Base-by-base conservation (phyloP, 23 tunicate species). In the Oikopleura dioica region DNA sequence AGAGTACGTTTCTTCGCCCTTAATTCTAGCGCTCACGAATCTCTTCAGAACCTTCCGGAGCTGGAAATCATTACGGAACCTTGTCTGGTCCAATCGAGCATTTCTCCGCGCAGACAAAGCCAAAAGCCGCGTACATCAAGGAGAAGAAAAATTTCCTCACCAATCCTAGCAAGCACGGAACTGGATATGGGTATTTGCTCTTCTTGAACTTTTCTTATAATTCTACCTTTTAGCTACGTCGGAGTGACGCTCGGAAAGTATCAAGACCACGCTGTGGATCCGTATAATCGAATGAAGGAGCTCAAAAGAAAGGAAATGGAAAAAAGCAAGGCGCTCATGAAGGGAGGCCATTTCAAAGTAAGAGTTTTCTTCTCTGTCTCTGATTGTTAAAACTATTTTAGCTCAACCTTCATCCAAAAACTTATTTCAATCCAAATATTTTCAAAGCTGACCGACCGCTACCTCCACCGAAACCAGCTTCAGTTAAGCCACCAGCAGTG, bases 131-230 rank as follows among this genome's bases (percentile, higher is more conserved):
- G n/a, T 94, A 94, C 82, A 81, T 79, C 35, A 84, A 87, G 5
- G 85, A 87, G 1, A 83, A 83, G 36, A 68, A 78, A 51, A 94
- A 94, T 77, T 81, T 94, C 51, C 79, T 82, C 31, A 94, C 95
- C 5, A 94, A 94, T 76, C 99, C 99, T 24, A 83, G 88, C 31
- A 94, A 94, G 68, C 83, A 94, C 76, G 99, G 99, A 78, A 94
- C 96, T 12, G 96, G 96, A 24, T 87, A 87, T 68, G 95, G 95
- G 87, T 87, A 59, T 2, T 78, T 9, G 38, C 24, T 33, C 29
- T 35, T 21, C 32, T n/a, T n/a, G 30, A 30, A 21, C 21, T 5
- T 9, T 33, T n/a, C 29, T 23, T 36, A 31, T 67, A 30, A 30
- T 1, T 30, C 1, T 37, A 21, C 38, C 80, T 78, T 79, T 1